Percentiles rank a stretch among this genome's conserved stretches.
Conservation (phyloP, 1,140 invertebrate species). For the Heliconius congener region DNA sequence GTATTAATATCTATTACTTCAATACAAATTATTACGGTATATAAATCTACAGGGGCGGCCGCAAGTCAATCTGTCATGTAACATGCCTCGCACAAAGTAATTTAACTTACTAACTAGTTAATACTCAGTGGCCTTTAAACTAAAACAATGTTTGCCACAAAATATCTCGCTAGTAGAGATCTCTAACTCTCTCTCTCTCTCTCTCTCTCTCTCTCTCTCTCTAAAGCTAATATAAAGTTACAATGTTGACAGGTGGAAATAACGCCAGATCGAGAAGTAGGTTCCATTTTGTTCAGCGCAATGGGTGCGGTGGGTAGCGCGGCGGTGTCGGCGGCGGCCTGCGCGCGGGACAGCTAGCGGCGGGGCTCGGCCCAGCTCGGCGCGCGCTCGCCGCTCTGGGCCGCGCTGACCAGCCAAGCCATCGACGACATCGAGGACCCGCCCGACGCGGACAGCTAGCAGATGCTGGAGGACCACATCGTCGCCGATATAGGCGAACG, state of each 20-base stretch:
- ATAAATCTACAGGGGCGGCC: neutral
- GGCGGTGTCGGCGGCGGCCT: conserved; percentile 70
- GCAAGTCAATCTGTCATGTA: conserved; percentile 2
- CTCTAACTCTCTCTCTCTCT: neutral
- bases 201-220: too few species aligned
- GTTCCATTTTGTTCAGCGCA: conserved; percentile 69
- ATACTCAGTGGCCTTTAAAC: neutral
- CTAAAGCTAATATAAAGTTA: neutral
- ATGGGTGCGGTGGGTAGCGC: conserved; percentile 76
- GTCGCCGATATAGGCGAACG: conserved; percentile 79
- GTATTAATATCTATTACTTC: neutral
- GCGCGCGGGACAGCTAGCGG: conserved; percentile 80
- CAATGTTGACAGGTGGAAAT: conserved; percentile 74
- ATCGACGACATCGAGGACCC: conserved; percentile 62
- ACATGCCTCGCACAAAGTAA: conserved; percentile 9
- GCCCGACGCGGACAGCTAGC: conserved; percentile 79
- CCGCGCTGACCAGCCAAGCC: conserved; percentile 56
- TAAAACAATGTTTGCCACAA: neutral
- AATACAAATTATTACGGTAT: neutral
- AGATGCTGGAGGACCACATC: conserved; percentile 76
- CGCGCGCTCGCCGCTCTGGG: conserved; percentile 85
- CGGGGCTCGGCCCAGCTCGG: conserved; percentile 76
- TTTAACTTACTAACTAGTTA: conserved; percentile 3
- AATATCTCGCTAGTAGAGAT: neutral
- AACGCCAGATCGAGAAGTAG: conserved; percentile 81